phyloP scores from a whole-genome alignment of 2,888 invertebrate genomes.

The Pristionchus japonicus region DNA sequence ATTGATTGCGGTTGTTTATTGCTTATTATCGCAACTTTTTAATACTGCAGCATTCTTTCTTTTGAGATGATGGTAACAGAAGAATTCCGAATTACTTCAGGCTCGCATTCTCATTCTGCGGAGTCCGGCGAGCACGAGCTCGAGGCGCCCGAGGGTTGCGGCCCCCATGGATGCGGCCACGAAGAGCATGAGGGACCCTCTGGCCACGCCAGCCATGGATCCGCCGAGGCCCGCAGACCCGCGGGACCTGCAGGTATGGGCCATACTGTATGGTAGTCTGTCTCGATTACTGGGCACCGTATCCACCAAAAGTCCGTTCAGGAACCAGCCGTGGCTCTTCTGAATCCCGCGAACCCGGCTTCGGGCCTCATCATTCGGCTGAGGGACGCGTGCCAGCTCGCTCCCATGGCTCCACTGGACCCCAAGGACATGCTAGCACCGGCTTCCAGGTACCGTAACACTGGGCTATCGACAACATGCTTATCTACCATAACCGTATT shows the following conservation, averaged over 20 bases:
- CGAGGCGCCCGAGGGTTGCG: neutral
- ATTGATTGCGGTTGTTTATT: neutral
- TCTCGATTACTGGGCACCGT: no score
- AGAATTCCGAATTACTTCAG: neutral
- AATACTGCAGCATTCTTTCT: no score
- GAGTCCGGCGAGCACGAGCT: neutral
- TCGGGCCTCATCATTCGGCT: slow-evolving; percentile 61
- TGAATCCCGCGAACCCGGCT: slow-evolving; percentile 55
- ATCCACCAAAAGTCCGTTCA: no score
- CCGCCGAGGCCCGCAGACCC: slow-evolving; percentile 49
- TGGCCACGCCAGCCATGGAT: neutral
- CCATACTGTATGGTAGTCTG: no score
- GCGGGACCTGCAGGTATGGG: no score
- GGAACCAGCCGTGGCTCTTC: neutral
- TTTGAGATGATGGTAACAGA: no score
- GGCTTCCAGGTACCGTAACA: neutral
- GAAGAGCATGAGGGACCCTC: neutral
- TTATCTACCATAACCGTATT: neutral
- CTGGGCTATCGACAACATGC: neutral
- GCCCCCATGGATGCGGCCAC: slow-evolving; percentile 4
- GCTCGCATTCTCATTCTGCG: neutral
- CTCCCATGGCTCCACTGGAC: neutral
- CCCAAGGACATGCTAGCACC: neutral
- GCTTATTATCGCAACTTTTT: neutral
- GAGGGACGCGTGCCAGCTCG: slow-evolving; percentile 34